Conservation (phyloP, 1,140 invertebrate species). For the Limonius californicus region DNA sequence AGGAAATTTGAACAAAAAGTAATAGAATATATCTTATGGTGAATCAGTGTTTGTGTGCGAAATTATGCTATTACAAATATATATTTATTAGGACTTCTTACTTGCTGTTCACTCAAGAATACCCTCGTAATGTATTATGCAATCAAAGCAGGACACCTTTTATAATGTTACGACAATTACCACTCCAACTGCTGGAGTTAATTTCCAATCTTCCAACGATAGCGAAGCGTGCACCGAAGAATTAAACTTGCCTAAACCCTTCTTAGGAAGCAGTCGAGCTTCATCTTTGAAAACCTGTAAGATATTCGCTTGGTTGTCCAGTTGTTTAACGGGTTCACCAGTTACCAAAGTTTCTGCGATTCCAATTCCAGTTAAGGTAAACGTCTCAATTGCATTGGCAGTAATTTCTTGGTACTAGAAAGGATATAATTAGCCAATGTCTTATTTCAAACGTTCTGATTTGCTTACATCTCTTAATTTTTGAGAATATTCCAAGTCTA, state of each 20-base stretch:
- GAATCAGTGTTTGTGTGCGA: no score
- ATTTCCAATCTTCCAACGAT: neutral
- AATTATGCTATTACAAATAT: no score
- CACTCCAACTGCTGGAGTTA: neutral
- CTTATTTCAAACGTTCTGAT: neutral
- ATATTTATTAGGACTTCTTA: no score
- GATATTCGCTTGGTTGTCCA: neutral
- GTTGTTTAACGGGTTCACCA: neutral
- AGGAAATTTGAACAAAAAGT: no score
- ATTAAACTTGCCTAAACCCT: neutral
- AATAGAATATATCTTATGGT: no score
- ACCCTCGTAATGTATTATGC: no score
- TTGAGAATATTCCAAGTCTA: neutral
- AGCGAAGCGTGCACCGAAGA: neutral
- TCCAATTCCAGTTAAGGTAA: neutral
- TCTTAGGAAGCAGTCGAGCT: neutral
- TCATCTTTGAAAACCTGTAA: neutral
- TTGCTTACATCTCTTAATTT: constrained; percentile 14
- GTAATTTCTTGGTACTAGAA: constrained; percentile 14
- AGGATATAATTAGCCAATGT: neutral
- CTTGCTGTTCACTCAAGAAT: no score
- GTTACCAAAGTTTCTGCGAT: neutral
- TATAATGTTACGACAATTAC: neutral
- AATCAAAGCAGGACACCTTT: no score
- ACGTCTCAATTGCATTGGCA: neutral